Evolutionary conservation across 2,797 vertebrate species (phyloP), one percentile per base, ranked within the genome.

Genomic region (Nothura maculosa): DNA sequence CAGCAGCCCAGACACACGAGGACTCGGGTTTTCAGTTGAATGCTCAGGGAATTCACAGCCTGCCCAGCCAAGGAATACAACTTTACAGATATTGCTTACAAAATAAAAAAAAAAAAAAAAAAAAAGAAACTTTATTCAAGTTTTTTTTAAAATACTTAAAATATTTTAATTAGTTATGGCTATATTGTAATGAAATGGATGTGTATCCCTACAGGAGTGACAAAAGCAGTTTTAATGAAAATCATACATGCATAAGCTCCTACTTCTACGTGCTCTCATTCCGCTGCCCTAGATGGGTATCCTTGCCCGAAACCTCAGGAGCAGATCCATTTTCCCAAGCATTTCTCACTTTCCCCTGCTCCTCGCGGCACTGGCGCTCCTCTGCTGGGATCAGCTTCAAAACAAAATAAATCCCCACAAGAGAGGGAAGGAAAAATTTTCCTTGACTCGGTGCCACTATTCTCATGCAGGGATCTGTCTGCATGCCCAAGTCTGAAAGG

Each of bases 261-360:
- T 47, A 8, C 66, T 45, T 74, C 15, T 14, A 72, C 15, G 75
- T 50, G 30, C 38, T 1, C 17, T 57, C 30, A 3, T 9, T 60
- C 47, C n/a, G 63, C 70, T 28, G 8, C 15, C 74, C 87, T 25
- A 45, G 52, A 74, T 50, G 6, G 6, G 30, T n/a, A n/a, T 55
- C 54, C 21, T 75, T 43, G 77, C 92, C 76, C 10, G 47, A 84
- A 88, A 36, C 63, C 74, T 86, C 90, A 47, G 70, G 5, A 30
- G 63, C 64, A 86, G 70, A 86, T 77, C 63, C 34, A 50, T 68
- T 67, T 82, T 91, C 77, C 85, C 47, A 40, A 81, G 88, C 82
- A 87, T 38, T 81, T 92, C 77, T 78, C 69, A 15, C 68, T 89
- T 94, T 94, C 12, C 73, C 45, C 54, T 34, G 30, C 10, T 0